Conservation (phyloP, 2,113 vertebrate species). For the Tupaia tana region DNA sequence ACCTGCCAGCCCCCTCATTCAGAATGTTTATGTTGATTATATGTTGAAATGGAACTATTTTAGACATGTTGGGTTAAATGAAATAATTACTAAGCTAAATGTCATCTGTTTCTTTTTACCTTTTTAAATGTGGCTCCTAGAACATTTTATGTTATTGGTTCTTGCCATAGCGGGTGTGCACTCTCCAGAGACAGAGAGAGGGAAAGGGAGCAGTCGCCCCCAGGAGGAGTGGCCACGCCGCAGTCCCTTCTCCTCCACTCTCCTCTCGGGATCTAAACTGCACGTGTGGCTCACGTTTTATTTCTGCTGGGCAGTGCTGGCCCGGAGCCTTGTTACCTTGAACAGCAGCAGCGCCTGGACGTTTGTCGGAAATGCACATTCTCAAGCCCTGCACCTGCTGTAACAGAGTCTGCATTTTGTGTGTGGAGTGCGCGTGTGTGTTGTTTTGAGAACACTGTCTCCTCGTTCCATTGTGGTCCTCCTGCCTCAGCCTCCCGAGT, state of each 20-base stretch:
- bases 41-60: slow-evolving; percentile 18
- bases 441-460: too few species aligned
- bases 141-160: neutral
- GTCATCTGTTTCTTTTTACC: neutral
- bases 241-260: too few species aligned
- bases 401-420: neutral
- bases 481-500: too few species aligned
- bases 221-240: too few species aligned
- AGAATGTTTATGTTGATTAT: slow-evolving; percentile 23
- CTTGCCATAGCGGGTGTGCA: too few species aligned
- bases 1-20: neutral
- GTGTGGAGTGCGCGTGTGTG: too few species aligned
- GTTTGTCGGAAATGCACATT: neutral
- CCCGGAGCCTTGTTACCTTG: neutral
- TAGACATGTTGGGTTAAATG: neutral
- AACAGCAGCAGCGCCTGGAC: neutral
- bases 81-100: neutral
- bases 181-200: too few species aligned
- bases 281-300: neutral
- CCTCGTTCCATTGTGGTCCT: too few species aligned
- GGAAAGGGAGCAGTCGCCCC: too few species aligned
- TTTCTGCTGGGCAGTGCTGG: neutral
- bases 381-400: neutral
- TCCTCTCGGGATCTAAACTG: neutral
- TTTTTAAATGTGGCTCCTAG: neutral